These are phyloP conservation scores for Neoseiulus cucumeris DNA, from an alignment of 1,140 invertebrate genomes.

Conservation along the genomic window DNA sequence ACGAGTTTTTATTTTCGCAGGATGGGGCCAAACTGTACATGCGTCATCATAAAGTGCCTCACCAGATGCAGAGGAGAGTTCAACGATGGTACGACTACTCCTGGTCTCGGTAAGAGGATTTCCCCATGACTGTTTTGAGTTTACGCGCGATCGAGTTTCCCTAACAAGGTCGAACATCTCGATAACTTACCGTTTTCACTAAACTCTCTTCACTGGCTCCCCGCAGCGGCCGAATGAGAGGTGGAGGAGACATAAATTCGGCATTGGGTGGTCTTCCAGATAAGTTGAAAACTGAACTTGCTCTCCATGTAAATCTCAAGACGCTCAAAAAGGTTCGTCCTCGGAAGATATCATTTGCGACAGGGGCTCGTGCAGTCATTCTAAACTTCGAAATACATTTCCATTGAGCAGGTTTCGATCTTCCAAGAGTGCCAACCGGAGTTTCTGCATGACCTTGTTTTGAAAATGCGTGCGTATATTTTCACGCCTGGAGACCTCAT, in stretches of 20 bases:
- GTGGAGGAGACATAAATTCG: slow-evolving; percentile 84
- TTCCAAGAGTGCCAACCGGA: slow-evolving; percentile 93
- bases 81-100: slow-evolving; percentile 93
- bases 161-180: too few relatives aligned
- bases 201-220: too few relatives aligned
- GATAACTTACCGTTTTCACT: too few relatives aligned
- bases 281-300: slow-evolving; percentile 86
- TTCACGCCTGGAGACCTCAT: slow-evolving; percentile 91
- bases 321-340: slow-evolving; percentile 75
- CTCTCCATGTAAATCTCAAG: slow-evolving; percentile 80
- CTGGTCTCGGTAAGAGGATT: slow-evolving; percentile 50
- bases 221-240: slow-evolving; percentile 69
- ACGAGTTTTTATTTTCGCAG: slow-evolving; percentile 27
- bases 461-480: slow-evolving; percentile 95
- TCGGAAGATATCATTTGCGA: too few relatives aligned
- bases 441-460: slow-evolving; percentile 81
- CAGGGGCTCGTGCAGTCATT: neutral
- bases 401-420: slow-evolving; percentile 44
- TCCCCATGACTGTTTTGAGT: too few relatives aligned
- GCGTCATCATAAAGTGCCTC: slow-evolving; percentile 86
- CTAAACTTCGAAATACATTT: neutral
- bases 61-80: slow-evolving; percentile 77
- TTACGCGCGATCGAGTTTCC: too few relatives aligned
- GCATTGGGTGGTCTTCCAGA: slow-evolving; percentile 75
- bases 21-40: slow-evolving; percentile 92